These are phyloP conservation scores for Octodonta nipae DNA, from an alignment of 2,888 invertebrate genomes.

Conservation along the genomic window DNA sequence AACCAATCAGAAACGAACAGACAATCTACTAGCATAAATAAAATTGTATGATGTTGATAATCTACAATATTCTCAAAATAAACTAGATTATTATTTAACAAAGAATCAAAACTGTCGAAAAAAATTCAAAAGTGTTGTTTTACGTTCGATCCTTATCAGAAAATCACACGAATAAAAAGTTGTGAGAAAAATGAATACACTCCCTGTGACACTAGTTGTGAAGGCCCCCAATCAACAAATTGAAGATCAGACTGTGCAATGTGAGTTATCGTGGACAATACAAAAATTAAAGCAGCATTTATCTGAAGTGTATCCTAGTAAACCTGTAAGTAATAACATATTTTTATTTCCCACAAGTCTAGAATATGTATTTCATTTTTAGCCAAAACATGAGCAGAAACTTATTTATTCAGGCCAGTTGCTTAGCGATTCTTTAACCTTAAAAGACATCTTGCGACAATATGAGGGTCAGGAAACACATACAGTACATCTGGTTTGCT, in stretches of 20 bases:
- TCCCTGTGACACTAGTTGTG: constrained; percentile 57
- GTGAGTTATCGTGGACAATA: constrained; percentile 78
- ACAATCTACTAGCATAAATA: constrained; percentile 21
- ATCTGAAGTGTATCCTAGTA: constrained; percentile 75
- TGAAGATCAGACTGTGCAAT: constrained; percentile 78
- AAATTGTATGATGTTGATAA: no score
- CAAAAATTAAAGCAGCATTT: constrained; percentile 74
- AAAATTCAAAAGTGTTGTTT: no score
- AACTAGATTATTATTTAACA: no score
- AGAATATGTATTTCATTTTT: constrained; percentile 24
- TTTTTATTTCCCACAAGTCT: no score
- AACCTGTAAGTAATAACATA: constrained; percentile 69
- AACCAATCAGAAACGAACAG: constrained; percentile 28
- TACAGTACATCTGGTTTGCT: constrained; percentile 80
- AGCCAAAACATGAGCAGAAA: constrained; percentile 77
- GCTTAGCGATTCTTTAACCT: constrained; percentile 60
- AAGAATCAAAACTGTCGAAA: no score
- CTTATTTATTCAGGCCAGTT: constrained; percentile 90
- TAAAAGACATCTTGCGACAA: constrained; percentile 73
- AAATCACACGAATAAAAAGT: no score
- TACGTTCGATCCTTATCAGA: no score
- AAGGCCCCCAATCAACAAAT: constrained; percentile 85
- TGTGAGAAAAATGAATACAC: constrained; percentile 37
- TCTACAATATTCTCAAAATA: no score
- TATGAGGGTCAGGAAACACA: constrained; percentile 61